Conservation (phyloP, 2,888 invertebrate genomes). For the Melieria crassipennis region DNA sequence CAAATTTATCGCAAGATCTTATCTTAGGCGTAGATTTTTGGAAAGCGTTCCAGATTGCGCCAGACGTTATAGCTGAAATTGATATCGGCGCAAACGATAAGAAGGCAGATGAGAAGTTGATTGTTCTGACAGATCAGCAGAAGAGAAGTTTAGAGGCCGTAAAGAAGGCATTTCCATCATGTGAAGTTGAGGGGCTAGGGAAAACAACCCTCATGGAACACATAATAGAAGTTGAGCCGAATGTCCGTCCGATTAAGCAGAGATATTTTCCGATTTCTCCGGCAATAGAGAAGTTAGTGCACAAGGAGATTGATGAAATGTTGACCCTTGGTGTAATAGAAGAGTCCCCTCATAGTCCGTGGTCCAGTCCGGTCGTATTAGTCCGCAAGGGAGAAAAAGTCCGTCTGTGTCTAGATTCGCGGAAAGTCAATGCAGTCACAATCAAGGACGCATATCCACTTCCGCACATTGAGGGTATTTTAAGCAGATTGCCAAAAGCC, state of each 20-base stretch:
- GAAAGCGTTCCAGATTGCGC: constrained; percentile 17
- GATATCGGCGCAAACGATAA: background rate
- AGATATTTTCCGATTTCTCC: constrained; percentile 42
- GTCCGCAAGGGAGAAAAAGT: constrained; percentile 46
- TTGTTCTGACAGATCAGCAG: background rate
- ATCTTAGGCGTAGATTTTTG: constrained; percentile 30
- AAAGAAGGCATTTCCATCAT: constrained; percentile 36
- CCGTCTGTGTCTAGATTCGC: constrained; percentile 51
- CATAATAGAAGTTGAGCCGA: constrained; percentile 36
- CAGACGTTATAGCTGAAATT: background rate
- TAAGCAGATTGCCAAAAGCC: constrained; percentile 32
- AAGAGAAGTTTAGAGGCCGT: constrained; percentile 1
- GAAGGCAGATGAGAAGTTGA: background rate
- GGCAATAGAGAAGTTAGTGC: constrained; percentile 37
- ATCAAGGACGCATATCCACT: constrained; percentile 39
- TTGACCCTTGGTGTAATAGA: constrained; percentile 50
- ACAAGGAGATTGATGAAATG: constrained; percentile 53
- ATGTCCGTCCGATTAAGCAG: constrained; percentile 40
- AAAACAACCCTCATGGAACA: constrained; percentile 38
- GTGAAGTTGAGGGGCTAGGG: constrained; percentile 34
- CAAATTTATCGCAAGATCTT: constrained; percentile 19
- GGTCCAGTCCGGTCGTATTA: constrained; percentile 52
- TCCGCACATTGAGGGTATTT: constrained; percentile 40
- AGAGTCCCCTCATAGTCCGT: constrained; percentile 47
- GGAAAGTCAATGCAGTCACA: constrained; percentile 51